Conservation (phyloP, 2,888 invertebrate genomes). For the Aquatica leii region DNA sequence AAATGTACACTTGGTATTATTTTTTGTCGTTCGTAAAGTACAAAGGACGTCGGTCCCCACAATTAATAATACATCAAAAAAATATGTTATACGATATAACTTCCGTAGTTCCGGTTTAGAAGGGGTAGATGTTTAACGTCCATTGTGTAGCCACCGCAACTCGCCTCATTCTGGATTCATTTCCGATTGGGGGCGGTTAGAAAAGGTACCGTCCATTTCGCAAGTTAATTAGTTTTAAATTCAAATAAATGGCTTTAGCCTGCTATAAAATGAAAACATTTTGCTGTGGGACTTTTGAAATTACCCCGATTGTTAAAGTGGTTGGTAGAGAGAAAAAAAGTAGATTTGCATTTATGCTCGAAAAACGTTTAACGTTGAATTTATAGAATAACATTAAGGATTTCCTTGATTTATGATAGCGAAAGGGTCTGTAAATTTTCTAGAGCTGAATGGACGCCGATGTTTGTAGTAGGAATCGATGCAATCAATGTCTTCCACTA, state of each 20-base stretch:
- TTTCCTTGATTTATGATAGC: constrained; percentile 4
- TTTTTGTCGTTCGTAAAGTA: neutral
- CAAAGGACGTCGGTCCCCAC: neutral
- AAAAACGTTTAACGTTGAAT: neutral
- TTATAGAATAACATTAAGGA: neutral
- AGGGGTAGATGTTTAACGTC: constrained; percentile 19
- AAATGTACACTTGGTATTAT: too few relatives aligned
- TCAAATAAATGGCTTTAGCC: constrained; percentile 43
- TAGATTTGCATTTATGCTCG: constrained; percentile 8
- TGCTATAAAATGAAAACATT: constrained; percentile 31
- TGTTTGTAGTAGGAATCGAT: constrained; percentile 31
- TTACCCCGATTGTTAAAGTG: constrained; percentile 16
- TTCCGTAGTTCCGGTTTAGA: constrained; percentile 21
- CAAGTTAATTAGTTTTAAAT: constrained; percentile 48
- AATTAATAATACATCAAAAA: constrained; percentile 9
- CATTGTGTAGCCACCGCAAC: constrained; percentile 25
- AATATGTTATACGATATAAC: constrained; percentile 19
- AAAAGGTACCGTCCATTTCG: constrained; percentile 44
- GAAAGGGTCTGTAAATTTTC: constrained; percentile 19
- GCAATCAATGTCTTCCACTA: constrained; percentile 31
- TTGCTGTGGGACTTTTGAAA: constrained; percentile 20
- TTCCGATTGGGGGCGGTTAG: constrained; percentile 46
- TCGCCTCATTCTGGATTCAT: constrained; percentile 40
- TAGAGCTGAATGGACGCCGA: constrained; percentile 25
- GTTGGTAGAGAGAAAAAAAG: constrained; percentile 11